A percentile compares a stretch with the other conserved stretches of the same genome.
phyloP scores from a whole-genome alignment of 1,140 invertebrate genomes.

The Parapsyche elsis region DNA sequence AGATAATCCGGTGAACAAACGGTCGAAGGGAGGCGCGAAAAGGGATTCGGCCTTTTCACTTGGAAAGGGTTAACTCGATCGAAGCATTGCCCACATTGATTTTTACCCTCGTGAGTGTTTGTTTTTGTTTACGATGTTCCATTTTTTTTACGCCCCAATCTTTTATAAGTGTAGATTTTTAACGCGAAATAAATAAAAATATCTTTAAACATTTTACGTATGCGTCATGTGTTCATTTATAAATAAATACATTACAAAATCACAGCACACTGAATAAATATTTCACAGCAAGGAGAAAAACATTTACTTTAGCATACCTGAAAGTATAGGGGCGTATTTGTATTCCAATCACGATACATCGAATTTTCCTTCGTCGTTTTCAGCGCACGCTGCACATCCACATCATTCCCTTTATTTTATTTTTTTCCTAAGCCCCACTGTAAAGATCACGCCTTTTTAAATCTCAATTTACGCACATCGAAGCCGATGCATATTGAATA shows the following conservation, averaged over 20 bases:
- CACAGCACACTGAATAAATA: no score
- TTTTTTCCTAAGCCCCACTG: not conserved
- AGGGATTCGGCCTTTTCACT: not conserved
- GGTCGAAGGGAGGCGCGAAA: not conserved
- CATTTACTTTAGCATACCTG: not conserved
- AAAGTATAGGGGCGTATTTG: not conserved
- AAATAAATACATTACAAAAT: no score
- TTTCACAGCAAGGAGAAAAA: no score
- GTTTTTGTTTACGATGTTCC: not conserved
- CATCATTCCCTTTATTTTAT: constrained; percentile 4
- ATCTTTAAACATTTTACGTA: no score
- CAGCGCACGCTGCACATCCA: constrained; percentile 3
- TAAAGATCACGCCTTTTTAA: constrained; percentile 20
- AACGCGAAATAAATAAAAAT: no score
- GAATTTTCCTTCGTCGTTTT: constrained; percentile 13
- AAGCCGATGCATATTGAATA: no score
- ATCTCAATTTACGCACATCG: constrained; percentile 12
- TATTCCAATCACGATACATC: constrained; percentile 29
- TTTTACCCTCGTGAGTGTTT: not conserved
- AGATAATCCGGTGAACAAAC: constrained; percentile 1
- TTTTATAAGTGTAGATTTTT: no score
- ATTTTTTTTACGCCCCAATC: no score
- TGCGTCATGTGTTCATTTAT: no score
- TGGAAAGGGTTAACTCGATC: not conserved
- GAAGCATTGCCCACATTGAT: not conserved